A percentile compares a stretch with the other conserved stretches of the same genome.
These are phyloP conservation scores for Sebastes vulpes DNA, from an alignment of 2,797 vertebrate genomes.

Conservation along the genomic window DNA sequence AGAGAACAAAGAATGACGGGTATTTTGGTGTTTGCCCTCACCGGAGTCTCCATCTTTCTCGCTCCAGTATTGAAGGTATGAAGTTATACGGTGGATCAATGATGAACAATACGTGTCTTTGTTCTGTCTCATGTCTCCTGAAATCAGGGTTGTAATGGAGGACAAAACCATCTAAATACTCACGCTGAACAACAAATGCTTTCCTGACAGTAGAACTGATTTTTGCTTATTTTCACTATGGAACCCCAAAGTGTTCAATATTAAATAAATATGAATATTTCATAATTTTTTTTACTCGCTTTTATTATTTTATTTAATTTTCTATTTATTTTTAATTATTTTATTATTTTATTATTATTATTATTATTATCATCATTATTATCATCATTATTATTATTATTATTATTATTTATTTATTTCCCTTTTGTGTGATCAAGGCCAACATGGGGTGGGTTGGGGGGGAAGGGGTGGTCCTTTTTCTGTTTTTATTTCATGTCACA, in stretches of 20 bases:
- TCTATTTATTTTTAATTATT: no score
- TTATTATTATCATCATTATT: no score
- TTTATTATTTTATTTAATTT: no score
- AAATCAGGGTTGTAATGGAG: background rate
- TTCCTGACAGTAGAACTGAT: background rate
- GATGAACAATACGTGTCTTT: background rate
- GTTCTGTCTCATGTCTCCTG: background rate
- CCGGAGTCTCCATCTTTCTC: conserved; percentile 95
- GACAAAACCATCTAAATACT: background rate
- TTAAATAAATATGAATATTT: background rate
- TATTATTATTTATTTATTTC: no score
- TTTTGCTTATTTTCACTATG: background rate
- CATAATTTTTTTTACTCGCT: no score
- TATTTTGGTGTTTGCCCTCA: conserved; percentile 93
- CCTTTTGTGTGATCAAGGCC: no score
- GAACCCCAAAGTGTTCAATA: background rate
- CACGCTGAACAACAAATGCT: background rate
- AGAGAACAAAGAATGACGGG: conserved; percentile 97
- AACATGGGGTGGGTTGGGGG: no score
- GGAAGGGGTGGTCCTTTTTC: no score
- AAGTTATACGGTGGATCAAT: background rate
- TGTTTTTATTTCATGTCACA: no score
- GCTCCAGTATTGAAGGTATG: conserved; percentile 95
- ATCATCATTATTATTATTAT: no score
- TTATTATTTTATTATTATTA: no score